Evolutionary conservation across 1,140 invertebrate species (phyloP).

Genomic region (Drosophila murphyi): DNA sequence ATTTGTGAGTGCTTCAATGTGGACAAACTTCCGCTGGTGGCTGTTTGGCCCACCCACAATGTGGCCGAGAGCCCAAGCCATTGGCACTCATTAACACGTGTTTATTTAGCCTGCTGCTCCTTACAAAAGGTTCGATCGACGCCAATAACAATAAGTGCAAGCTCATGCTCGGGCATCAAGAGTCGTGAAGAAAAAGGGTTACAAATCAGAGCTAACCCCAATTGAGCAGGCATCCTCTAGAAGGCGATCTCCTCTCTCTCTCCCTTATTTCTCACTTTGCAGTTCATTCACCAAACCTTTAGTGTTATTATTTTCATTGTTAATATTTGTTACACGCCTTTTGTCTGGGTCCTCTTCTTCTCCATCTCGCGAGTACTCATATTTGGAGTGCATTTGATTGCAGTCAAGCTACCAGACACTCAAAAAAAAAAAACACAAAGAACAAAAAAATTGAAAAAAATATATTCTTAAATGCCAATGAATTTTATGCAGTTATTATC

Average conservation of each 20-base stretch:
- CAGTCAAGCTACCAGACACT: conserved; percentile 16
- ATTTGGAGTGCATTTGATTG: conserved; percentile 69
- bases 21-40: conserved; percentile 41
- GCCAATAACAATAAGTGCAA: conserved; percentile 81
- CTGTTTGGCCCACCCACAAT: conserved; percentile 63
- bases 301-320: conserved; percentile 83
- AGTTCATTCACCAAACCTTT: conserved; percentile 69
- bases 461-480: no score
- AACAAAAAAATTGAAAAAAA: no score
- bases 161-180: conserved; percentile 55
- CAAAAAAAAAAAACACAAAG: background rate
- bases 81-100: conserved; percentile 80
- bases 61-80: conserved; percentile 38
- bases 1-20: conserved; percentile 50
- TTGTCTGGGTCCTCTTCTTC: conserved; percentile 48
- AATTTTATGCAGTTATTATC: no score
- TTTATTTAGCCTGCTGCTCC: conserved; percentile 74
- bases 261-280: background rate
- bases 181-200: background rate
- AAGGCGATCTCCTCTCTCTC: conserved; percentile 1
- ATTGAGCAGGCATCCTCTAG: conserved; percentile 22
- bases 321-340: conserved; percentile 83
- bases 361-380: conserved; percentile 23
- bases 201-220: conserved; percentile 8
- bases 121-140: conserved; percentile 61